Evolutionary conservation across 1,140 invertebrate species (phyloP), one percentile per base, ranked within the genome.

Genomic region (Frieseomelitta varia): DNA sequence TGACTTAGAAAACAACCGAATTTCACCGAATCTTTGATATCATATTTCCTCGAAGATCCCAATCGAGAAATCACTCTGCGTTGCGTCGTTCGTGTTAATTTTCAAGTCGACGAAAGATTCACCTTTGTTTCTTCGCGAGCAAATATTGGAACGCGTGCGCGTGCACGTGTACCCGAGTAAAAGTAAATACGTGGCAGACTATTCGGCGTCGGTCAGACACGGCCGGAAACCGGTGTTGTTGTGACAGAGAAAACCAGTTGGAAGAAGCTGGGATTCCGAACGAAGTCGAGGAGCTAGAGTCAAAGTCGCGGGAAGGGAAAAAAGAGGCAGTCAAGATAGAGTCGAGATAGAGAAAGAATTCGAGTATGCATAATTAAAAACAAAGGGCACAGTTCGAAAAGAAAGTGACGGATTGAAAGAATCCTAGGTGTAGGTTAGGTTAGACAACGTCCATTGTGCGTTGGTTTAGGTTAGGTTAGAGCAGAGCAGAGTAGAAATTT

Each of bases 111-210:
- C 1, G 8, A 61, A n/a, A 4, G 24, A 61, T 61, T 61, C n/a
- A 12, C 1, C 24, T 11, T 17, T 30, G 14, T 47, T 74, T 30
- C 34, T 11, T 30, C 1, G 30, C 2, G 39, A 72, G 24, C 4
- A 73, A 53, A 27, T 73, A 27, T 73, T 27, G 27, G 53, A 53
- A n/a, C 21, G 27, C 27, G 71, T 19, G 6, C 17, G 47, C 17
- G 21, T 53, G 39, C 39, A 47, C 11, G 67, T 21, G 21, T 27
- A 71, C 56, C 39, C 39, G 39, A 30, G 39, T 19, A 21, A 30
- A 51, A 68, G 51, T 8, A 67, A 80, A 72, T 56, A 56, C 67
- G 15, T 69, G 34, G 85, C 80, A 87, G 86, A 87, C 85, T 80
- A 27, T 30, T 34, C 53, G 86, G 76, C 79, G 86, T 77, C 76